Base-by-base conservation (phyloP, 2,113 vertebrate species). In the Atlantisia rogersi region DNA sequence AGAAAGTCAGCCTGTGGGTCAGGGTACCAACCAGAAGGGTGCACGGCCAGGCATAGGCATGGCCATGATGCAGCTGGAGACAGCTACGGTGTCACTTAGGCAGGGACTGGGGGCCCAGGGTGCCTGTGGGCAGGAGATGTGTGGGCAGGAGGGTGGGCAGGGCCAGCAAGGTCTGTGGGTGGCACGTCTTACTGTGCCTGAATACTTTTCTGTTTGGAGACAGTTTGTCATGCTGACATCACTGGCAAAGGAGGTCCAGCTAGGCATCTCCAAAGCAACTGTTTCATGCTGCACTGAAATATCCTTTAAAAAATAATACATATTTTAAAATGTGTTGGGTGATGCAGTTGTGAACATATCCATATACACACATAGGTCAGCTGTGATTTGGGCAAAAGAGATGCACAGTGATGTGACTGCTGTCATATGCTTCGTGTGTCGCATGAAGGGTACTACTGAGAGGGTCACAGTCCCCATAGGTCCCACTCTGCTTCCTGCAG, bases 31-130 rank as follows among this genome's bases (percentile, higher is more conserved):
- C 16, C 37, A 69, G 67, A 60, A 76, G 19, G 32, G 15, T 48
- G 22, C 3, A 20, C 1, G 15, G 44, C 35, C 88, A 83, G 16
- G 26, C 21, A 70, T 9, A n/a, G 46, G 19, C 35, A 44, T 28
- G 44, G 65, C 65, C 50, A 13, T 24, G 48, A 19, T 5, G 9
- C 39, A 76, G 48, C 58, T 74, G 40, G 20, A 63, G 16, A 32
- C n/a, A 48, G 16, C 50, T 71, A 2, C 0, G 0, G 5, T 56
- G 35, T 76, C 4, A 0, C 55, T 71, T 46, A 65, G 67, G 29
- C 39, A 82, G 82, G 67, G 26, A 73, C 6, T 44, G 35, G 20
- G 40, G 21, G 6, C 22, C 19, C 44, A 40, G 44, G 31, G 40
- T 11, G 1, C 44, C 40, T 48, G 6, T 8, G n/a, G 71, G 13